Percentiles rank a stretch among this genome's conserved stretches.
phyloP scores from a whole-genome alignment of 2,797 vertebrate species.

The Artibeus jamaicensis region DNA sequence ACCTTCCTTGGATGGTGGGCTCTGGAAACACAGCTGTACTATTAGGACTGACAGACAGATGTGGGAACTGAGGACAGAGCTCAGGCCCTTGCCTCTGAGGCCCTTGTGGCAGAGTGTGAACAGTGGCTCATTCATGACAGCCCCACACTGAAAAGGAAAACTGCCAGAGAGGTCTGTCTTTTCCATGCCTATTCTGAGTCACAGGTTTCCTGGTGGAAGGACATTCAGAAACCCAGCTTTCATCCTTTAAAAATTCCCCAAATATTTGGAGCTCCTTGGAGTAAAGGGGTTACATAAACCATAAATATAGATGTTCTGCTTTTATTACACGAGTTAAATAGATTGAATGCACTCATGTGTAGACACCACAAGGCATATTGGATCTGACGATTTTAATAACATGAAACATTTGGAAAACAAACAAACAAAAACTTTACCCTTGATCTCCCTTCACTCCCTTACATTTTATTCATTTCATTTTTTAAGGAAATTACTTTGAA shows the following conservation, averaged over 20 bases:
- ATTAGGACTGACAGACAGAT: rapidly evolving
- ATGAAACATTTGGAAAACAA: slow-evolving; percentile 6
- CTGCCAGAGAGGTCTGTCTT: neutral
- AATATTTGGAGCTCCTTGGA: neutral
- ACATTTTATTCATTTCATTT: neutral
- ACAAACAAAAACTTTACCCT: neutral
- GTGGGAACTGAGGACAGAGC: rapidly evolving
- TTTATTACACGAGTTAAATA: neutral
- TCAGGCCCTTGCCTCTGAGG: too few relatives aligned
- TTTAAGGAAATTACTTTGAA: slow-evolving; percentile 53
- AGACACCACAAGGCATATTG: neutral
- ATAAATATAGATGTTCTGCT: neutral
- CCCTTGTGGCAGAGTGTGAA: rapidly evolving
- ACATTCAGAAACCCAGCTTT: rapidly evolving
- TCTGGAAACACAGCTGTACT: rapidly evolving
- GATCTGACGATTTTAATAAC: neutral
- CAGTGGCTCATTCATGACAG: rapidly evolving
- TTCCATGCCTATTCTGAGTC: rapidly evolving
- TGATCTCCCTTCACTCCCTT: neutral
- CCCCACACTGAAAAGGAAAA: rapidly evolving
- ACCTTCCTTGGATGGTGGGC: neutral
- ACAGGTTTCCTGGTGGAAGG: neutral
- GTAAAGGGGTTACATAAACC: neutral
- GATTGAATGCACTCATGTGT: neutral
- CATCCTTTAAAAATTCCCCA: neutral